Evolutionary conservation across 2,797 vertebrate species (phyloP), one percentile per base, ranked within the genome.

Genomic region (Chelmon rostratus): DNA sequence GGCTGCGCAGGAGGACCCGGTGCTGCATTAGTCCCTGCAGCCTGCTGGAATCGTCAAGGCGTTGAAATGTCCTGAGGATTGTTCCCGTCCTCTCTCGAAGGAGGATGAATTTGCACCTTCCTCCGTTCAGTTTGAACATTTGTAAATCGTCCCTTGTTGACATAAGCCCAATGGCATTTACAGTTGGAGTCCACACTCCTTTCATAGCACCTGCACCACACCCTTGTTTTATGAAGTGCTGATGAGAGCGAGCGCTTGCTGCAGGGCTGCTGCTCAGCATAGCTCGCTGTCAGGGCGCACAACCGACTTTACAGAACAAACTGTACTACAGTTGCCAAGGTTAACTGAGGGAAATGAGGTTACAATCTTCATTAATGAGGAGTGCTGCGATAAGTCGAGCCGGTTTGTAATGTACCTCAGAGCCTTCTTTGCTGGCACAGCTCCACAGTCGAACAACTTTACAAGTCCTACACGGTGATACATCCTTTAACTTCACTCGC

Each of bases 331-430:
- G 81, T 83, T 86, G 86, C 82, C 81, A 84, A 85, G 84, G 89
- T 93, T 89, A 91, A 88, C 81, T 86, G 57, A 89, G 82, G 87
- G 84, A 88, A 92, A 83, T 66, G 67, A 89, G 87, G 80, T 88
- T 85, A 82, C 90, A 86, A 56, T 89, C 87, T 83, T 81, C 73
- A 69, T 89, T 81, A 73, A 71, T 42, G 40, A 65, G 37, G 84
- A 75, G 82, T 64, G 68, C 77, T 78, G 84, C 15, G 77, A 93
- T 88, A 81, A 88, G 92, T 93, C 59, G 54, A 86, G 78, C 88
- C 65, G 80, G 89, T 94, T 95, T 89, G 76, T 76, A 80, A 52
- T 75, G 58, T 61, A 71, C 37, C 76, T 68, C 40, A 40, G 50
- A 66, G 86, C 58, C 44, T 75, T n/a, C 49, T 67, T 58, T 28